Conservation (phyloP, 2,113 vertebrate genomes). For the Neogobius melanostomus region DNA sequence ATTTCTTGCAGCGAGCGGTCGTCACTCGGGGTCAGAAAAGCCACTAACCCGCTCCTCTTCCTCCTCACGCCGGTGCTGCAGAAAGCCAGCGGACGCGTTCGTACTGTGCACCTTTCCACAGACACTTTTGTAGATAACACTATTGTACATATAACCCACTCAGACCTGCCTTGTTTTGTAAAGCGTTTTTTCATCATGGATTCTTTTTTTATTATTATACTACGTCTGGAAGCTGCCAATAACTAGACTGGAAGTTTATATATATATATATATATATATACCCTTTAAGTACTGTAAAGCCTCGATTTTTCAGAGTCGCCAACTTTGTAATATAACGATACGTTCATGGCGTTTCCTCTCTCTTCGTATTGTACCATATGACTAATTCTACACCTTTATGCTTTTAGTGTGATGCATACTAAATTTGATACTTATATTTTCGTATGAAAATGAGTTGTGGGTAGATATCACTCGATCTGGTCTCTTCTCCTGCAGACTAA, state of each 20-base stretch:
- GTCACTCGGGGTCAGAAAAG: constrained; percentile 50
- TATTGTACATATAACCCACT: constrained; percentile 88
- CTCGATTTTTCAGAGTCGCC: constrained; percentile 95
- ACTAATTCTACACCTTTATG: constrained; percentile 99
- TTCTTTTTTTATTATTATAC: constrained; percentile 41
- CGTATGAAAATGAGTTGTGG: constrained; percentile 99
- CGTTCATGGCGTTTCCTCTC: constrained; percentile 70
- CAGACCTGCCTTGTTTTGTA: constrained; percentile 91
- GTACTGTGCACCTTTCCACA: constrained; percentile 85
- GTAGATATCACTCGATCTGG: constrained; percentile 99
- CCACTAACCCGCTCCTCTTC: constrained; percentile 57
- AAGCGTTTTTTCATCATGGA: constrained; percentile 79
- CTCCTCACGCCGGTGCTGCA: constrained; percentile 89
- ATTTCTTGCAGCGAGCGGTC: too few relatives aligned
- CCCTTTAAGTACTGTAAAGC: constrained; percentile 98
- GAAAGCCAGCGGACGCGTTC: constrained; percentile 81
- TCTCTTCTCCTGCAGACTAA: constrained; percentile 80
- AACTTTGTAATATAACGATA: constrained; percentile 94
- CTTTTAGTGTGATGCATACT: constrained; percentile 99
- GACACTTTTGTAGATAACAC: constrained; percentile 96
- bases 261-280: constrained; percentile 86
- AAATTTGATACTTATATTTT: constrained; percentile 99
- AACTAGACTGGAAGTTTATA: constrained; percentile 94
- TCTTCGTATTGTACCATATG: constrained; percentile 86
- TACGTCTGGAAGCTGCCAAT: constrained; percentile 88